Conservation (phyloP, 1,140 invertebrate genomes). For the Sycophila sp. region DNA sequence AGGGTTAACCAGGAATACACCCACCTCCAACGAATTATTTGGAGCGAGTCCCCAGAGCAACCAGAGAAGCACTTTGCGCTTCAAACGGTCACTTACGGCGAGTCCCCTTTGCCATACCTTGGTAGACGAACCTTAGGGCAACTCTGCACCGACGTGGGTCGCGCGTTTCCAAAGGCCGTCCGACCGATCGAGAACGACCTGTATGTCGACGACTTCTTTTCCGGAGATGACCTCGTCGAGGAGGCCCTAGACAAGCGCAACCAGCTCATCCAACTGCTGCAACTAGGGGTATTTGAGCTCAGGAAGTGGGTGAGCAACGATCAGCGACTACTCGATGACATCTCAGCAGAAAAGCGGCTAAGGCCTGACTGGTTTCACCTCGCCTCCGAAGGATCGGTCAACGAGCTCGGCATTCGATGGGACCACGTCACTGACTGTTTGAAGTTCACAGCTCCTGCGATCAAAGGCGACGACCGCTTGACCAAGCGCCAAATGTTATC, state of each 20-base stretch:
- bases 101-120: background rate
- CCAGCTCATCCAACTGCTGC: background rate
- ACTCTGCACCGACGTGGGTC: background rate
- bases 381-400: background rate
- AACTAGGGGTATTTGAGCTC: background rate
- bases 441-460: no score
- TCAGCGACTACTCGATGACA: background rate
- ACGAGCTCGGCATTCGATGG: background rate
- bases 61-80: background rate
- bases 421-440: background rate
- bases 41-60: background rate
- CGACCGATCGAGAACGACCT: background rate
- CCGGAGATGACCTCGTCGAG: background rate
- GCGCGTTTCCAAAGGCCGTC: background rate
- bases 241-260: background rate
- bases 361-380: background rate
- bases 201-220: conserved; percentile 22
- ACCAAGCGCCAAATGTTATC: no score
- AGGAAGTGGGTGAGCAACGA: background rate
- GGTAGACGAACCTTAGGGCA: background rate
- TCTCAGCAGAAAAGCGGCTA: background rate
- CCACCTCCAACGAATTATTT: conserved; percentile 14
- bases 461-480: no score
- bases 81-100: background rate
- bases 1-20: background rate